Base-by-base conservation (phyloP, 2,797 vertebrate species). In the Siniperca undulata region DNA sequence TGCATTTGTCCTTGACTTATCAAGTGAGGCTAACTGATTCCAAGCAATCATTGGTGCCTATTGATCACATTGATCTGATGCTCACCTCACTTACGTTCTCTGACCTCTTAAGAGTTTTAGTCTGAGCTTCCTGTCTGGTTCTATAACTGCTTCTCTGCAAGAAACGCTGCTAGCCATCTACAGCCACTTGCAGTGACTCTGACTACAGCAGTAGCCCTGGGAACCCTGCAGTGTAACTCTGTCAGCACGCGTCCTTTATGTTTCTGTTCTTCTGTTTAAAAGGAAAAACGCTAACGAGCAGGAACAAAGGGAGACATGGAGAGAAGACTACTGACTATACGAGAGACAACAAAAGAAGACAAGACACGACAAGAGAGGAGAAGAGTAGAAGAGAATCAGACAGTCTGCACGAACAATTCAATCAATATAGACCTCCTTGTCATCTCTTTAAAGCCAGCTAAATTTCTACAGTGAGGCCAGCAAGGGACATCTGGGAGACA, bases 41-140 rank as follows among this genome's bases (percentile, higher is more conserved):
- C 40, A 70, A 82, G 87, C 74, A 82, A 87, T 85, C 74, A 85
- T 82, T 86, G 65, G 78, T 36, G 79, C 64, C 10, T 85, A 89
- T 92, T 85, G 93, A 94, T 87, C 74, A 74, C 68, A 88, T 81
- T 62, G 89, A 92, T 86, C 76, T 8, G 55, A 74, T 5, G 68
- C 81, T 82, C 80, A 84, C 84, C 81, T 89, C 84, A 59, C 68
- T 87, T 84, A 82, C 42, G 12, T 87, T 70, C 66, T 76, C 65
- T 83, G 84, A 86, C 84, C 80, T 78, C 70, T 75, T 40, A 56
- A 74, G 77, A 82, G 82, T 89, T 90, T 87, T 67, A 76, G 74
- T 81, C 64, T 46, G 53, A 67, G 83, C 72, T 19, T 88, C 48
- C 81, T 71, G 81, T 82, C 77, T 40, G n/a, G 20, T 66, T 81